Conservation (phyloP, 2,113 vertebrate genomes). For the Melanocharis versteri region DNA sequence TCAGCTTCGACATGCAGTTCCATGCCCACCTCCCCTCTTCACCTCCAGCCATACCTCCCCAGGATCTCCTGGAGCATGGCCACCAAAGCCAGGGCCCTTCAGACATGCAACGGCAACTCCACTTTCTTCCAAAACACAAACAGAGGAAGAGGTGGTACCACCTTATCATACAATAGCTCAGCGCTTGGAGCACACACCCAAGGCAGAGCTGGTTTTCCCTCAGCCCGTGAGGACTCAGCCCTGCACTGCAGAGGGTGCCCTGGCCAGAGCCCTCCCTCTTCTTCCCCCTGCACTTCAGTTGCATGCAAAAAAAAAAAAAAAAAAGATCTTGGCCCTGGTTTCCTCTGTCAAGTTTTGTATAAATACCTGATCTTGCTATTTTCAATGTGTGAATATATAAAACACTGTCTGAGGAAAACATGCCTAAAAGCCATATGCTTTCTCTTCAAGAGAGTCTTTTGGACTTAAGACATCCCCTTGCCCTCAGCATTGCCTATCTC, state of each 20-base stretch:
- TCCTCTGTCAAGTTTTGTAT: not conserved
- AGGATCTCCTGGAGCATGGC: not conserved
- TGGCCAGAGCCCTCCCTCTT: not conserved
- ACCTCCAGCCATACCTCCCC: not conserved
- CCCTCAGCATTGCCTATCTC: not conserved
- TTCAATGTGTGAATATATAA: not conserved
- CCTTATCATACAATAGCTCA: conserved; percentile 4
- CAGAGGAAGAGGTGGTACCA: conserved; percentile 57
- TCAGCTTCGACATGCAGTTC: not conserved
- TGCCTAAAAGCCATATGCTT: not conserved
- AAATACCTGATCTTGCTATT: not conserved
- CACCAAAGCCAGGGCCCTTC: not conserved
- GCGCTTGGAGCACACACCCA: not conserved
- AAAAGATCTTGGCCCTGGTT: not conserved
- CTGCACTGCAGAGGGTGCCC: not conserved
- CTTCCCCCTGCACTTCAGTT: not conserved
- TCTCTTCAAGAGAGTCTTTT: not conserved
- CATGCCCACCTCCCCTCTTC: not conserved
- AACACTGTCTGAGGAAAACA: not conserved
- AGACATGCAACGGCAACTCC: not conserved
- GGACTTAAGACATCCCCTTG: not conserved
- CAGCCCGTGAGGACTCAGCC: not conserved
- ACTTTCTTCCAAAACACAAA: conserved; percentile 48
- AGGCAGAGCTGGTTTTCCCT: conserved; percentile 18
- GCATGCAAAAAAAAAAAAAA: not conserved